Evolutionary conservation across 2,888 invertebrate species (phyloP), one percentile per base, ranked within the genome.

Genomic region (Ochropleura plecta): DNA sequence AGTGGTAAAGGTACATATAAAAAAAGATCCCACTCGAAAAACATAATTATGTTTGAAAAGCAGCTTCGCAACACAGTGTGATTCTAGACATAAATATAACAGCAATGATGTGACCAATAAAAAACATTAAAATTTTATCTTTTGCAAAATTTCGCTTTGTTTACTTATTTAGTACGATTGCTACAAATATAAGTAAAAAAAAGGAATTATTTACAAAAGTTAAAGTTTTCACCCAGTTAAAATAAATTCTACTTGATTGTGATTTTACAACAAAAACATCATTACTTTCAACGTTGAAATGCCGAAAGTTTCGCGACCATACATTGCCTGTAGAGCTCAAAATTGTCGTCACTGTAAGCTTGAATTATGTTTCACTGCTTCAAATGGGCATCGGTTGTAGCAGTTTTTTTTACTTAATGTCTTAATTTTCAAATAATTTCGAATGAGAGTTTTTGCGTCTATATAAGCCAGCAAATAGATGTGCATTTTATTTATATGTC

Each of bases 291-390:
- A 49, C 49, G 62, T 40, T 51, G 62, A 69, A 63, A 76, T 57
- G 55, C 44, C 46, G 12, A 76, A 69, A 77, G 49, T 57, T 70
- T 42, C 7, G 70, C 70, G 40, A 69, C 49, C 69, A 63, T 71
- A 55, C 71, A 65, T 71, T 44, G 20, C 44, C 40, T n/a, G n/a
- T 18, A 40, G 49, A 20, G 49, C 60, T 62, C 62, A 18, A 66
- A 66, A 44, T 44, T 65, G 53, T 55, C 60, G 42, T 62, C 62
- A 40, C 55, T 40, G 12, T 62, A 18, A 51, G 49, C 76, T 55
- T n/a, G 48, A 69, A 46, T 55, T 48, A 53, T 53, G 18, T 66
- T 55, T n/a, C 40, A 20, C 14, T 49, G n/a, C 55, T 76, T 20
- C 14, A 16, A 49, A 12, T 46, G 18, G 6, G 18, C 49, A 57